Evolutionary conservation across 2,113 vertebrate species (phyloP).

Genomic region (Lepisosteus oculatus): DNA sequence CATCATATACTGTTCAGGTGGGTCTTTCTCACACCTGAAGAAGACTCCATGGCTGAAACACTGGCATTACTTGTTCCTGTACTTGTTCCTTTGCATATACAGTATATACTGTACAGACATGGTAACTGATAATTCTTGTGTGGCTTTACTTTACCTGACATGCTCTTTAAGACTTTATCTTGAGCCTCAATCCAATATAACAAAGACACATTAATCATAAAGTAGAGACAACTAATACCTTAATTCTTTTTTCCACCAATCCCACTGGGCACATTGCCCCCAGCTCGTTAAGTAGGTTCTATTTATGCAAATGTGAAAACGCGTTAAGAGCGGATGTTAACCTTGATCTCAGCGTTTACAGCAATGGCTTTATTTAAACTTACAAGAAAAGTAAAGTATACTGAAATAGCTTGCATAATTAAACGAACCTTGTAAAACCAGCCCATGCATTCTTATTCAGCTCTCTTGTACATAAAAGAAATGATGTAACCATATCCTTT

Average conservation of each 20-base stretch:
- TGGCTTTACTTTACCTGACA: constrained; percentile 41
- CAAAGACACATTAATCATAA: constrained; percentile 62
- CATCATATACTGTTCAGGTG: no score
- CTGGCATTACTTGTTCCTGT: no score
- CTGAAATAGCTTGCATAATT: constrained; percentile 28
- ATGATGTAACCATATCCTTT: no score
- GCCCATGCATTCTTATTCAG: no score
- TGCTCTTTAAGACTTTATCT: constrained; percentile 50
- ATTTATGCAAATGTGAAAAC: constrained; percentile 29
- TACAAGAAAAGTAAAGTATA: constrained; percentile 40
- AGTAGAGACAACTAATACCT: constrained; percentile 67
- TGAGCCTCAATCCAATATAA: constrained; percentile 48
- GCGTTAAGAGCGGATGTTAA: constrained; percentile 30
- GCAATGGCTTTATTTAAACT: constrained; percentile 34
- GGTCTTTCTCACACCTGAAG: no score
- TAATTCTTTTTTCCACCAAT: constrained; percentile 57
- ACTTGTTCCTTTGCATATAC: no score
- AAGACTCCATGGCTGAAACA: no score
- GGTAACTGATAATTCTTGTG: not conserved
- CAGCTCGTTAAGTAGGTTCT: constrained; percentile 46
- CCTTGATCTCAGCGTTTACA: constrained; percentile 30
- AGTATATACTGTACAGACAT: no score
- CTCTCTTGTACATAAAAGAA: no score
- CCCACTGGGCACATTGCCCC: constrained; percentile 39
- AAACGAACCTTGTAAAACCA: constrained; percentile 19